Percentiles rank a stretch among this genome's conserved stretches.
phyloP scores from a whole-genome alignment of 2,888 invertebrate species.

The Cheilosia scutellata region DNA sequence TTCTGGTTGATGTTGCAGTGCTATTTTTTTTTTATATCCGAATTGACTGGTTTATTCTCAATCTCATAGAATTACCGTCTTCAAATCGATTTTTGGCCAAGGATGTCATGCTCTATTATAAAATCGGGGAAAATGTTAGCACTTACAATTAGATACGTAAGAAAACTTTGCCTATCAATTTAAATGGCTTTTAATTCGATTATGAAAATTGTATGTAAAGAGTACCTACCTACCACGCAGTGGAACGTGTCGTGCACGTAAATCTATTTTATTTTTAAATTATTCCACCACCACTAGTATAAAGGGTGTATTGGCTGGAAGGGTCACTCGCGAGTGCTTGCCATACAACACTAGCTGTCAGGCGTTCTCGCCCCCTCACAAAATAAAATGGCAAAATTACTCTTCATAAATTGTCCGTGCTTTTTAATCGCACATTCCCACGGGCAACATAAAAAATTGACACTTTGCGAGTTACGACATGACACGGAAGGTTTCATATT shows the following conservation, averaged over 20 bases:
- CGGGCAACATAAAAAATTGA: conserved; percentile 68
- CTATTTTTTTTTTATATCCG: conserved; percentile 49
- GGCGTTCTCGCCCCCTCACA: conserved; percentile 22
- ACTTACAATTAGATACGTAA: neutral
- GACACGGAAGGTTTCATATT: conserved; percentile 69
- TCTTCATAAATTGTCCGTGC: conserved; percentile 66
- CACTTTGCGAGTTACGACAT: conserved; percentile 68
- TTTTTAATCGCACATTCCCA: conserved; percentile 68
- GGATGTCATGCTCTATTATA: conserved; percentile 8
- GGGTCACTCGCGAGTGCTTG: conserved; percentile 9
- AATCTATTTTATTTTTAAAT: conserved; percentile 34
- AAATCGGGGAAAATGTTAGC: conserved; percentile 10
- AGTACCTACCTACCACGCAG: neutral
- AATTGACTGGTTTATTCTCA: conserved; percentile 57
- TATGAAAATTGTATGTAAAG: conserved; percentile 1
- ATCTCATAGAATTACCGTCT: conserved; percentile 50
- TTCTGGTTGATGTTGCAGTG: conserved; percentile 47
- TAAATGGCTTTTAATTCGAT: conserved; percentile 30
- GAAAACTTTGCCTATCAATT: conserved; percentile 12
- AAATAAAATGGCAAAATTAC: conserved; percentile 58
- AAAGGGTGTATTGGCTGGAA: neutral
- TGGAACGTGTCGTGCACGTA: conserved; percentile 11
- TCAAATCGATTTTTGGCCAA: conserved; percentile 43
- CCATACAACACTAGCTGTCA: conserved; percentile 11
- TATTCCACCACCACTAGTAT: conserved; percentile 1